Conservation (phyloP, 1,140 invertebrate genomes). For the Eumeta japonica region DNA sequence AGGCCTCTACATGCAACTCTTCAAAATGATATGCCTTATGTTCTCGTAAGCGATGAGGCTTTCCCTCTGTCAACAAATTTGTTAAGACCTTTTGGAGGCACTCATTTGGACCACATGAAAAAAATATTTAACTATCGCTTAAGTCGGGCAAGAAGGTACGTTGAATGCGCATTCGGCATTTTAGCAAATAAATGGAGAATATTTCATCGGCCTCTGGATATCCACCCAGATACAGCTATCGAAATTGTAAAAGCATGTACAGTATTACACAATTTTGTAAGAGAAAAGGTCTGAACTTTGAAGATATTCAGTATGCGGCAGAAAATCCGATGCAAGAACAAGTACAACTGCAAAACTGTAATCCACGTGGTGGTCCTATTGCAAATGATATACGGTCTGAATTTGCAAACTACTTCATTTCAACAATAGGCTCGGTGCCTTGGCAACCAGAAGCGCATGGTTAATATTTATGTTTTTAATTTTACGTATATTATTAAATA, state of each 20-base stretch:
- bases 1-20: no score
- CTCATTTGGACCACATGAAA: slow-evolving; percentile 10
- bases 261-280: no score
- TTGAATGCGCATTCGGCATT: no score
- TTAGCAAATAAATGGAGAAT: slow-evolving; percentile 31
- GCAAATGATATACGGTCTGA: slow-evolving; percentile 4
- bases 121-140: no score
- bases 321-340: no score
- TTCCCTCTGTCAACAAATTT: slow-evolving; percentile 24
- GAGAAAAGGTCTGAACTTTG: slow-evolving; percentile 6
- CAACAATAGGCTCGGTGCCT: slow-evolving; percentile 6
- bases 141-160: no score
- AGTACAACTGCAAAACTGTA: slow-evolving; percentile 6
- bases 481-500: no score
- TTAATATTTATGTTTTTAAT: no score
- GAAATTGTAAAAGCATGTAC: slow-evolving; percentile 20
- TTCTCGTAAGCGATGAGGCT: slow-evolving; percentile 44
- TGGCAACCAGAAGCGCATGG: no score
- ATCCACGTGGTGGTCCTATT: slow-evolving; percentile 6
- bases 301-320: slow-evolving; percentile 5
- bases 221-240: slow-evolving; percentile 16
- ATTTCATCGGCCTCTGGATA: slow-evolving; percentile 23
- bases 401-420: slow-evolving; percentile 5
- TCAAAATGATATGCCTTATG: slow-evolving; percentile 6
- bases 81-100: no score